Evolutionary conservation across 2,888 invertebrate species (phyloP).

Genomic region (Acanthococcus lagerstroemiae): DNA sequence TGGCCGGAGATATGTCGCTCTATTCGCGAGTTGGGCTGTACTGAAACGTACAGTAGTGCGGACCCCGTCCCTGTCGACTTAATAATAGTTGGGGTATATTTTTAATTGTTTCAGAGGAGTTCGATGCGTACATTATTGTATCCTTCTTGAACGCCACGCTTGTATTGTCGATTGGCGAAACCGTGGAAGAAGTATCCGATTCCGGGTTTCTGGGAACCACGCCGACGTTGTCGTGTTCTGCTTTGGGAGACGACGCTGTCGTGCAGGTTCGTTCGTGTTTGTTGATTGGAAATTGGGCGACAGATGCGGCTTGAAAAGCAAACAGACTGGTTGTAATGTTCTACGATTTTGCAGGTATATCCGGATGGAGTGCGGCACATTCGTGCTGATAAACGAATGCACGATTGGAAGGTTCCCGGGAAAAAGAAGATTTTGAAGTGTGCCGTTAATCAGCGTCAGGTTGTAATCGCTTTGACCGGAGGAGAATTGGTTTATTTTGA

Average conservation of each 20-base stretch:
- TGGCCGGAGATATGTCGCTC: neutral
- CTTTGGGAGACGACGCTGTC: constrained; percentile 92
- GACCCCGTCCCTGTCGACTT: too few relatives aligned
- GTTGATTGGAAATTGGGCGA: too few relatives aligned
- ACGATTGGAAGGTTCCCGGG: constrained; percentile 98
- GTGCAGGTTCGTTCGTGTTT: constrained; percentile 79
- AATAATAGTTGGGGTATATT: too few relatives aligned
- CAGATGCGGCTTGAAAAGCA: too few relatives aligned
- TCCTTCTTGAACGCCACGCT: constrained; percentile 98
- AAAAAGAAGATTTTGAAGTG: constrained; percentile 95
- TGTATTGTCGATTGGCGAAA: constrained; percentile 97
- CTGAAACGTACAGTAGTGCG: neutral
- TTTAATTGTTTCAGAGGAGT: constrained; percentile 75
- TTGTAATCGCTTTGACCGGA: constrained; percentile 93
- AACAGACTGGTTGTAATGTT: neutral
- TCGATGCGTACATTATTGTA: constrained; percentile 98
- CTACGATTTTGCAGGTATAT: constrained; percentile 60
- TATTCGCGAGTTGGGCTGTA: neutral
- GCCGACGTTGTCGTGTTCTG: constrained; percentile 94
- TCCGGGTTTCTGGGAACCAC: constrained; percentile 98
- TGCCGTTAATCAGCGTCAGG: constrained; percentile 96
- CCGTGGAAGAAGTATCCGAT: constrained; percentile 99
- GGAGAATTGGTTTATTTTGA: constrained; percentile 98
- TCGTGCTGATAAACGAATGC: constrained; percentile 92
- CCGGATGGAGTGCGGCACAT: constrained; percentile 98